Percentiles rank a stretch among this genome's conserved stretches.
Conservation (phyloP, 1,140 invertebrate species). For the Harpegnathos saltator region DNA sequence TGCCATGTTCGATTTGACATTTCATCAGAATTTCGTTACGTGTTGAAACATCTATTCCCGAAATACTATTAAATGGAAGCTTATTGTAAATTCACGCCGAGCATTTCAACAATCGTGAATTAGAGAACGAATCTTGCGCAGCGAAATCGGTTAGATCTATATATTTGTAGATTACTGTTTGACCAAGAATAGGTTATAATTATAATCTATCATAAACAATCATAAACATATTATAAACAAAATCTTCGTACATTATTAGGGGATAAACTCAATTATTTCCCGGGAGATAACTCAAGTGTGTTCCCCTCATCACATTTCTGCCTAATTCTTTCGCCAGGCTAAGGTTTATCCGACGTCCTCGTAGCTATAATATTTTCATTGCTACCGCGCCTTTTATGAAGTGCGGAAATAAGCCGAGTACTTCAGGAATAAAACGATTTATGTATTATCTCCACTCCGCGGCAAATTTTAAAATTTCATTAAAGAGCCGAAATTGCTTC, state of each 20-base stretch:
- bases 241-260: no score
- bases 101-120: neutral
- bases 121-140: neutral
- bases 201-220: no score
- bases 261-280: conserved; percentile 5
- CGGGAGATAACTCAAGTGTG: neutral
- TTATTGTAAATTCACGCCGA: no score
- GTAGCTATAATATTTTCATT: conserved; percentile 47
- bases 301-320: neutral
- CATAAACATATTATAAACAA: no score
- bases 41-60: no score
- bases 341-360: neutral
- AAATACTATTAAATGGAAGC: no score
- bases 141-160: neutral
- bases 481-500: conserved; percentile 77
- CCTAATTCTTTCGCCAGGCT: neutral
- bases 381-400: conserved; percentile 7
- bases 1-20: no score
- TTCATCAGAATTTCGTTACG: no score
- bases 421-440: conserved; percentile 62
- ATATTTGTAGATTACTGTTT: no score
- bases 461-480: conserved; percentile 78
- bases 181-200: no score
- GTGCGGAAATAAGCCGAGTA: conserved; percentile 56
- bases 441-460: conserved; percentile 58